Evolutionary conservation across 2,113 vertebrate species (phyloP).

Genomic region (Plectropomus leopardus): DNA sequence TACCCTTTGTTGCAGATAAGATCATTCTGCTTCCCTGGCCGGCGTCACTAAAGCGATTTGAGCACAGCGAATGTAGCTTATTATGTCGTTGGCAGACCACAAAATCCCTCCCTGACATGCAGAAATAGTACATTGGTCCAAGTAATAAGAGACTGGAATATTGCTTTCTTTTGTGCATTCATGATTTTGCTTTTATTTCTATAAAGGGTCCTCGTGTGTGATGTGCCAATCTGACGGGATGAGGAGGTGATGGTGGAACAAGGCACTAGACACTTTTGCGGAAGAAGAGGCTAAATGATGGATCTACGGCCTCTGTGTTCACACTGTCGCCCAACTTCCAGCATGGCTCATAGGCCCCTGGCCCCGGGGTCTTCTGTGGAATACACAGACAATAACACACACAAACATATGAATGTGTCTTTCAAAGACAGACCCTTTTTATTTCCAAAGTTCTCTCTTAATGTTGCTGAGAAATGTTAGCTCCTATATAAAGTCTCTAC

Average conservation of each 20-base stretch:
- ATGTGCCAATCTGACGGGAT: not conserved
- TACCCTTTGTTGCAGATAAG: constrained; percentile 79
- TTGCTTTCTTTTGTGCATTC: not conserved
- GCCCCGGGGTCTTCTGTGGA: constrained; percentile 83
- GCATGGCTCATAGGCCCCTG: constrained; percentile 77
- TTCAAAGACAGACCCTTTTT: too few relatives aligned
- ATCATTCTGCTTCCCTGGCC: constrained; percentile 73
- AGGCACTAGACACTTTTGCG: constrained; percentile 73
- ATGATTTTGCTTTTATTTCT: constrained; percentile 34
- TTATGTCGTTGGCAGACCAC: constrained; percentile 58
- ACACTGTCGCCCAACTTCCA: constrained; percentile 74
- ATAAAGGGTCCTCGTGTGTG: constrained; percentile 1
- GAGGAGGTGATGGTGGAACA: not conserved
- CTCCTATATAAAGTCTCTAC: not conserved
- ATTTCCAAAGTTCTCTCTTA: not conserved
- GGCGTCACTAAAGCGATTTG: constrained; percentile 62
- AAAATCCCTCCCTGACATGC: constrained; percentile 37
- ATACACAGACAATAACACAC: not conserved
- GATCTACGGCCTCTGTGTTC: constrained; percentile 57
- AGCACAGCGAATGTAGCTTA: constrained; percentile 55
- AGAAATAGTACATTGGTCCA: constrained; percentile 38
- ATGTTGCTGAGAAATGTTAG: not conserved
- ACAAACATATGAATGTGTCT: not conserved
- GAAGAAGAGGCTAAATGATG: constrained; percentile 80
- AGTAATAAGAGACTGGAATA: constrained; percentile 40